Conservation (phyloP, 2,113 vertebrate species). For the Myrmophylax atrothorax region DNA sequence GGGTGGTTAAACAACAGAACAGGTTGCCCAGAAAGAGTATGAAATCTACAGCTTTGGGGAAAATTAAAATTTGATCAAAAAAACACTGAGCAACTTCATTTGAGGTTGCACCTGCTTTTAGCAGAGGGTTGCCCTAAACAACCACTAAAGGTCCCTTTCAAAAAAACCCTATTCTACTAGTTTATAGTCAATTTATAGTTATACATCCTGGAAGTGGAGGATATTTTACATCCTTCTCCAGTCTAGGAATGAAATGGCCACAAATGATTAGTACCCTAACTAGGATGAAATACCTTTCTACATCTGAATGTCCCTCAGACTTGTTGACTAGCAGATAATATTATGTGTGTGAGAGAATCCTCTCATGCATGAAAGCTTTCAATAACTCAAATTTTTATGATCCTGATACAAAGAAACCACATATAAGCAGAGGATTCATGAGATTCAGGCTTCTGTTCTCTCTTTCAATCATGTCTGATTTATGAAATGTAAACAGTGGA, state of each 20-base stretch:
- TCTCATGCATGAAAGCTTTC: slow-evolving; percentile 7
- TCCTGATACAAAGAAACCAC: not conserved
- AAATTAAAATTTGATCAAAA: not conserved
- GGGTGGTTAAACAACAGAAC: not conserved
- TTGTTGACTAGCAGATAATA: not conserved
- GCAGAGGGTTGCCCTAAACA: not conserved
- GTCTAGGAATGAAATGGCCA: not conserved
- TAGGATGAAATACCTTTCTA: not conserved
- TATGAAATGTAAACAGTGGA: slow-evolving; percentile 25
- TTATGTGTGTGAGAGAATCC: not conserved
- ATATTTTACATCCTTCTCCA: not conserved
- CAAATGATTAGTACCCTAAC: not conserved
- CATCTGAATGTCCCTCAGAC: not conserved
- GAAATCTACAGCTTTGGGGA: not conserved
- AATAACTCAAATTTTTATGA: slow-evolving; percentile 14
- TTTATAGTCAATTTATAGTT: not conserved
- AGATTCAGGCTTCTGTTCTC: slow-evolving; percentile 27
- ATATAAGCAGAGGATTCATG: slow-evolving; percentile 28
- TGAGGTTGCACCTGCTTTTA: not conserved
- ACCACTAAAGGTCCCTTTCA: not conserved
- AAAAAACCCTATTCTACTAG: not conserved
- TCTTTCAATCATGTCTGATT: slow-evolving; percentile 51
- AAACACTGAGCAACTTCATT: not conserved
- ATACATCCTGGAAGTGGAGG: not conserved
- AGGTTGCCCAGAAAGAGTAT: not conserved